phyloP scores from a whole-genome alignment of 92 coral and sea anemone genomes.

The Zoanthus solanderi region DNA sequence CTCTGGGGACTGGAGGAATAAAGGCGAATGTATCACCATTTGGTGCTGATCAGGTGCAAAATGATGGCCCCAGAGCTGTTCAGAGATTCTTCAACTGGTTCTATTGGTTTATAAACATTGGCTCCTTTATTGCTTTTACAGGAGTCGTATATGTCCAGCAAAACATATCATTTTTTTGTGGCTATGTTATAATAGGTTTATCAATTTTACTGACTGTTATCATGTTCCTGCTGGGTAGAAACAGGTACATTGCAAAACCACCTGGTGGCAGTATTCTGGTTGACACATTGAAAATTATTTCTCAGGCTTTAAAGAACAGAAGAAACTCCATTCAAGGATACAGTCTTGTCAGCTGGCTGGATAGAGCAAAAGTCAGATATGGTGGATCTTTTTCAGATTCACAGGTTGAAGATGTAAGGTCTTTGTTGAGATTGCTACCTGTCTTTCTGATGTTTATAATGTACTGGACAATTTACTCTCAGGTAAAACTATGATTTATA shows the following conservation, averaged over 20 bases:
- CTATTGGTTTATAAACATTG: constrained; percentile 95
- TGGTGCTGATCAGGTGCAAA: constrained; percentile 94
- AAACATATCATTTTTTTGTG: constrained; percentile 65
- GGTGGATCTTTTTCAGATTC: constrained; percentile 78
- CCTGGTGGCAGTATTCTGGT: constrained; percentile 87
- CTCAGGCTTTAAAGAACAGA: constrained; percentile 59
- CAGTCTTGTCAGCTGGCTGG: constrained; percentile 72
- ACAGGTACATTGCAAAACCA: constrained; percentile 68
- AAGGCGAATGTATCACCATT: constrained; percentile 96
- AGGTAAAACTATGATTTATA: constrained; percentile 63
- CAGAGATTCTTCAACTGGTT: constrained; percentile 96
- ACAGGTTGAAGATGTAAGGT: constrained; percentile 94
- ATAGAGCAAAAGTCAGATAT: constrained; percentile 74
- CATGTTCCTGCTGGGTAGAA: constrained; percentile 73
- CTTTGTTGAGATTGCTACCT: constrained; percentile 74
- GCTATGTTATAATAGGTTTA: constrained; percentile 80
- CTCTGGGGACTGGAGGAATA: constrained; percentile 96
- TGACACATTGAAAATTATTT: constrained; percentile 68
- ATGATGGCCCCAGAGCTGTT: constrained; percentile 83
- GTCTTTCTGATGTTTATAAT: constrained; percentile 79
- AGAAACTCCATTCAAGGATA: constrained; percentile 18
- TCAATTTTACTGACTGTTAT: constrained; percentile 75
- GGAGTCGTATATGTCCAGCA: constrained; percentile 89
- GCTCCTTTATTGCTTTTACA: constrained; percentile 85
- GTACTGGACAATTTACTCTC: constrained; percentile 88